Conservation (phyloP, 2,888 invertebrate genomes). For the Microctonus aethiopoides region DNA sequence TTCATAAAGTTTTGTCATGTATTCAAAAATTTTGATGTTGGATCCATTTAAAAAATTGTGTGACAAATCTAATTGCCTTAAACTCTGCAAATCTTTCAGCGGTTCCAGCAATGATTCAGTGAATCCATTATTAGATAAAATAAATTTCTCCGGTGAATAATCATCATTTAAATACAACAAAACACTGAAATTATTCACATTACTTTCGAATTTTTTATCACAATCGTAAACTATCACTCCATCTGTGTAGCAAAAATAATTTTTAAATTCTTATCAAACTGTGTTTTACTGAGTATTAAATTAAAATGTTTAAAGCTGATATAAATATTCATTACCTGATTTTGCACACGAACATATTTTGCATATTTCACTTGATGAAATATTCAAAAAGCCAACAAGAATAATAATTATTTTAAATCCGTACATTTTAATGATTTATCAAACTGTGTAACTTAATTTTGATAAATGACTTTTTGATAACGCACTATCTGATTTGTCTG, state of each 20-base stretch:
- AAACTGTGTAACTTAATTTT: neutral
- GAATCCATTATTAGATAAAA: conserved; percentile 70
- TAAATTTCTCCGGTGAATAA: conserved; percentile 66
- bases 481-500: conserved; percentile 22
- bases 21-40: conserved; percentile 66
- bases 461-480: conserved; percentile 14
- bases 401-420: conserved; percentile 32
- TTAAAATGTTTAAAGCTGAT: neutral
- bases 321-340: conserved; percentile 44
- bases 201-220: conserved; percentile 42
- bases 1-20: conserved; percentile 58
- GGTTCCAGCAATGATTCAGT: conserved; percentile 67
- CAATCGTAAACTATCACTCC: conserved; percentile 44
- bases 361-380: conserved; percentile 48
- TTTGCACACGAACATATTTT: conserved; percentile 48
- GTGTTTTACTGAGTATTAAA: neutral
- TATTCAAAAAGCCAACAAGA: conserved; percentile 37
- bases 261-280: neutral
- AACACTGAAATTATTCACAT: conserved; percentile 45
- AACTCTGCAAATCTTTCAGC: conserved; percentile 65
- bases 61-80: conserved; percentile 71
- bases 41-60: conserved; percentile 68
- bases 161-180: conserved; percentile 63
- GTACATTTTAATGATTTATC: neutral
- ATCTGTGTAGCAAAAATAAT: conserved; percentile 34